These are phyloP conservation scores for Nipponia nippon DNA, from an alignment of 2,113 vertebrate genomes.

Conservation along the genomic window DNA sequence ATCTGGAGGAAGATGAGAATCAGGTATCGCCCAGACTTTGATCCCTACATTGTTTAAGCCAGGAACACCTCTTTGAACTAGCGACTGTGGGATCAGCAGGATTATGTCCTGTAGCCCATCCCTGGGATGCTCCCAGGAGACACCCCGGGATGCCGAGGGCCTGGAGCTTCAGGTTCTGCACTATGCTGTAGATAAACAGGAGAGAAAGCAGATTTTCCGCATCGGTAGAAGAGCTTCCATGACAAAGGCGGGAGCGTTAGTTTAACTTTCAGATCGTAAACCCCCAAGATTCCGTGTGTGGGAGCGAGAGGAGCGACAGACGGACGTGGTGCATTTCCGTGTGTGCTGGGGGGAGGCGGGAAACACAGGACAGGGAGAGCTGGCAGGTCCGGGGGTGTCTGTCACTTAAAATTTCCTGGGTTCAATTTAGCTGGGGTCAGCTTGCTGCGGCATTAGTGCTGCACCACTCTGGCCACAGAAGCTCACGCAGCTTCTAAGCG, in stretches of 20 bases:
- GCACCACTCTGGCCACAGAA: neutral
- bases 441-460: neutral
- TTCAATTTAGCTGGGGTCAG: neutral
- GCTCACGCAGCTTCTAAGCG: neutral
- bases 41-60: neutral
- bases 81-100: neutral
- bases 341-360: neutral
- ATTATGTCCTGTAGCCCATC: neutral
- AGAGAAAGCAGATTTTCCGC: neutral
- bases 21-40: neutral
- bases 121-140: neutral
- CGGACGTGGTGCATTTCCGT: accelerated
- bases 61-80: neutral
- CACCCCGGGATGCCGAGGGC: neutral
- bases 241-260: neutral
- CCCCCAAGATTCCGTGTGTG: neutral
- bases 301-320: neutral
- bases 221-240: neutral
- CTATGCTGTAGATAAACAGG: neutral
- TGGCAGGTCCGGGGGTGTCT: neutral
- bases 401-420: neutral
- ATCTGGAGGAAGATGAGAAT: neutral
- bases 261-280: neutral
- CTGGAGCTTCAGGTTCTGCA: neutral
- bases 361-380: neutral